Conservation (phyloP, 2,888 invertebrate genomes). For the Dysmachus trigonus region DNA sequence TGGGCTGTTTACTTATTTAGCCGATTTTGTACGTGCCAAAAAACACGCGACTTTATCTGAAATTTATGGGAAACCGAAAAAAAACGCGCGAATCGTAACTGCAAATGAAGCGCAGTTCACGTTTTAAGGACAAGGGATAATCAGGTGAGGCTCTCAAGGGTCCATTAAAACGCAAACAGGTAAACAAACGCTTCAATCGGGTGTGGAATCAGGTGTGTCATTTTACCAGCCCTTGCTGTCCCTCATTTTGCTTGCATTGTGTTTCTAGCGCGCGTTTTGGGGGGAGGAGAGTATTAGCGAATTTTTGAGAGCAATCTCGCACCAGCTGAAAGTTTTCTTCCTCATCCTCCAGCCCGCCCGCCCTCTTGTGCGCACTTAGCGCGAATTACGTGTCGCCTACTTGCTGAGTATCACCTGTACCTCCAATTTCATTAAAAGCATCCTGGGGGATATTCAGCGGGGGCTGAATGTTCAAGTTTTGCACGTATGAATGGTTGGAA, state of each 20-base stretch:
- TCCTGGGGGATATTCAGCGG: background rate
- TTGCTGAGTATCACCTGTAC: slow-evolving; percentile 48
- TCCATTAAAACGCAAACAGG: background rate
- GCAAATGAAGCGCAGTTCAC: background rate
- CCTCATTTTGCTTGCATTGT: background rate
- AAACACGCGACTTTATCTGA: background rate
- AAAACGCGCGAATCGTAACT: background rate
- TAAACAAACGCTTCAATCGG: background rate
- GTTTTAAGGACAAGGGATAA: background rate
- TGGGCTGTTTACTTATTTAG: background rate
- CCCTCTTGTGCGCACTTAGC: background rate
- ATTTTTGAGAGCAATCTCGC: background rate
- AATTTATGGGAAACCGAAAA: background rate
- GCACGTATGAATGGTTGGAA: background rate
- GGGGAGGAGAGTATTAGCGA: background rate
- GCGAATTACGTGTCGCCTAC: slow-evolving; percentile 24
- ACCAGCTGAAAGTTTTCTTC: background rate
- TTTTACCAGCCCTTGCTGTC: background rate
- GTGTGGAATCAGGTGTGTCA: background rate
- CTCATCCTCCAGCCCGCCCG: too few species aligned
- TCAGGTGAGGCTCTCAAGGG: background rate
- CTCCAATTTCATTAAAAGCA: slow-evolving; percentile 50
- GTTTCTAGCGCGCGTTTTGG: background rate
- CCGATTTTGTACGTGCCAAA: background rate
- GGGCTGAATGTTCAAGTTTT: background rate